Conservation (phyloP, 2,888 invertebrate species). For the Campoletis raptor region DNA sequence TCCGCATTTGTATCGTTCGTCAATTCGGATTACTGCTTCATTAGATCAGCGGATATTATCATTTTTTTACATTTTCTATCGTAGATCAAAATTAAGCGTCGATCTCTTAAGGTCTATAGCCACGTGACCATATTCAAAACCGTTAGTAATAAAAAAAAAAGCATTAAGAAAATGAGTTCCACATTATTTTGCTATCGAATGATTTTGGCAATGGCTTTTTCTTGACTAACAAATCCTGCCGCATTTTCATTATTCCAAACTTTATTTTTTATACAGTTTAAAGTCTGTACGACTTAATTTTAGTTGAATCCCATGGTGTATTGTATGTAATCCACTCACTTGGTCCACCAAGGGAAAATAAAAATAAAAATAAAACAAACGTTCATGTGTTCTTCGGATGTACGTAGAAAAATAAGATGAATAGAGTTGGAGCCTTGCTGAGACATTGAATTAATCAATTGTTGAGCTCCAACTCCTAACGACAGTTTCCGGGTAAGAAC, state of each 20-base stretch:
- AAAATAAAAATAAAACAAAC: background rate
- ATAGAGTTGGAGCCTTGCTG: background rate
- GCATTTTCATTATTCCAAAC: slow-evolving; percentile 37
- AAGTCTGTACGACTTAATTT: slow-evolving; percentile 36
- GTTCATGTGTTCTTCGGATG: background rate
- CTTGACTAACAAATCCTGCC: background rate
- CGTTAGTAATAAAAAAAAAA: too few relatives aligned
- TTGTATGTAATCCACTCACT: background rate
- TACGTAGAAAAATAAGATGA: background rate
- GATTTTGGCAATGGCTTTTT: too few relatives aligned
- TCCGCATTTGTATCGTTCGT: too few relatives aligned
- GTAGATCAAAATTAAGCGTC: too few relatives aligned
- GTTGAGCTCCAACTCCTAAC: background rate
- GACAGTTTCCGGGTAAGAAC: background rate
- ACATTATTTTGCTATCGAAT: too few relatives aligned
- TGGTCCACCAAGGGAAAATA: background rate
- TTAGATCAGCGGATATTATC: too few relatives aligned
- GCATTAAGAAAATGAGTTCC: too few relatives aligned
- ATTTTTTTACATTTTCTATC: too few relatives aligned
- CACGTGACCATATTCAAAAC: too few relatives aligned
- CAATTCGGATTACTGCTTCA: too few relatives aligned
- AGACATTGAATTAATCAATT: background rate
- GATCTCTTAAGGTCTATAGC: too few relatives aligned
- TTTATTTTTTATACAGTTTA: slow-evolving; percentile 35
- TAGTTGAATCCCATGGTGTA: slow-evolving; percentile 33